A percentile compares a stretch with the other conserved stretches of the same genome.
phyloP scores from a whole-genome alignment of 2,113 vertebrate genomes.

The Lethenteron reissneri region DNA sequence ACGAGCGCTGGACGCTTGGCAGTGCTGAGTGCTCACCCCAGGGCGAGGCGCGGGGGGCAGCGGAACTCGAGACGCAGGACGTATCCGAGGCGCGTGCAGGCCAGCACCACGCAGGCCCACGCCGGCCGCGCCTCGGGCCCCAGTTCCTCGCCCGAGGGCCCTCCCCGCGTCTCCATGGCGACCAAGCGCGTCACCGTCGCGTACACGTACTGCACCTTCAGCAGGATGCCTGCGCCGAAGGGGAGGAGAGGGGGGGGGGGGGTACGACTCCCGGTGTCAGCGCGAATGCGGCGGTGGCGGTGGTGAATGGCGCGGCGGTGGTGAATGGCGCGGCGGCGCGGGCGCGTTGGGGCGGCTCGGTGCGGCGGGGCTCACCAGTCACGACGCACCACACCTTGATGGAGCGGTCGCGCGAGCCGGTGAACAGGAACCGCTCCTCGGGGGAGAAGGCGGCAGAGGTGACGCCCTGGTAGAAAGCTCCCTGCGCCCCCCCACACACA shows the following conservation, averaged over 20 bases:
- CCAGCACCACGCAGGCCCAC: no score
- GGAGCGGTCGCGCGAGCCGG: constrained; percentile 28
- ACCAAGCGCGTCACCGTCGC: constrained; percentile 23
- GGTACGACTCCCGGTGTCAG: not conserved
- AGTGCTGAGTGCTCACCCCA: no score
- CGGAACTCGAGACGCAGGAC: no score
- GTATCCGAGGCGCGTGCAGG: no score
- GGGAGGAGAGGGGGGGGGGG: not conserved
- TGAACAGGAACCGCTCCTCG: constrained; percentile 27
- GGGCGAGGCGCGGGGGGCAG: no score
- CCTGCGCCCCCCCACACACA: constrained; percentile 15
- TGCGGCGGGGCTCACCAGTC: constrained; percentile 20
- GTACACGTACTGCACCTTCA: constrained; percentile 30
- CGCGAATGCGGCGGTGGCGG: not conserved
- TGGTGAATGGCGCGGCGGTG: not conserved
- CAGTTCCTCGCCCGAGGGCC: no score
- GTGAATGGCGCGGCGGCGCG: not conserved
- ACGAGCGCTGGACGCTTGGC: no score
- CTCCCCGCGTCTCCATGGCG: constrained; percentile 12
- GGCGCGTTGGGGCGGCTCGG: constrained; percentile 3
- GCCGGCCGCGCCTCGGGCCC: no score
- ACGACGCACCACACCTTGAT: constrained; percentile 34
- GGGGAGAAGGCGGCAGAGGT: constrained; percentile 38
- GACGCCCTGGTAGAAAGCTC: constrained; percentile 27
- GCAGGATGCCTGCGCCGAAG: constrained; percentile 23